Evolutionary conservation across 1,140 invertebrate species (phyloP).

Genomic region (Drosophila auraria): DNA sequence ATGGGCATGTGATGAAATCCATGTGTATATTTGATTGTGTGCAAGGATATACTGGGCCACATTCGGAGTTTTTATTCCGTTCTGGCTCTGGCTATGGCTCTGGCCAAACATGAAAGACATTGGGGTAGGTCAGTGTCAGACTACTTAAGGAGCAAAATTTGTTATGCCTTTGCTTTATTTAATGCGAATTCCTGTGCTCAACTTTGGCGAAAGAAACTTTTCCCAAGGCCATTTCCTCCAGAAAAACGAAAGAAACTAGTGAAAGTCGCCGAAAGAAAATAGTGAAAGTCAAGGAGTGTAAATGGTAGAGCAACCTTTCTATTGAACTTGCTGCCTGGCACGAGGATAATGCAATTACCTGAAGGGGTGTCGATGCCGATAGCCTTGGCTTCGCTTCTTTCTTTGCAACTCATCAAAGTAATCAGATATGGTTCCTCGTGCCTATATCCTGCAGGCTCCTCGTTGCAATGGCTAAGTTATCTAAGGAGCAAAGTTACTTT

Average conservation of each 20-base stretch:
- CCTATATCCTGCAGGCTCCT: too few species aligned
- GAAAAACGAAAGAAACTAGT: constrained; percentile 41
- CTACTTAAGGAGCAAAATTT: constrained; percentile 63
- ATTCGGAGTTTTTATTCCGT: constrained; percentile 78
- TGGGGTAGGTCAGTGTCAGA: constrained; percentile 77
- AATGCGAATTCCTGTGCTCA: constrained; percentile 61
- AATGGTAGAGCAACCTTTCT: constrained; percentile 3
- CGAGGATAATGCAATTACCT: constrained; percentile 31
- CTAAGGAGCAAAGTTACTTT: background rate
- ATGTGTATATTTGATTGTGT: constrained; percentile 39
- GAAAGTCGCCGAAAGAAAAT: constrained; percentile 44
- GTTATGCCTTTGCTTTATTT: constrained; percentile 58
- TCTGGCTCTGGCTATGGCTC: constrained; percentile 6
- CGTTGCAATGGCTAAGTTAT: background rate
- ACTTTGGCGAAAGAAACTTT: constrained; percentile 71
- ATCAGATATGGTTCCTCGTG: background rate
- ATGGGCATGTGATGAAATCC: constrained; percentile 43
- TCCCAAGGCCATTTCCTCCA: constrained; percentile 41
- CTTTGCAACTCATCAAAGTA: constrained; percentile 3
- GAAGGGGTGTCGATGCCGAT: background rate
- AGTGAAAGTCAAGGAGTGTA: constrained; percentile 42
- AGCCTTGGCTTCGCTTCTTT: background rate
- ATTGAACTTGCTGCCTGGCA: constrained; percentile 14
- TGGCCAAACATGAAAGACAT: constrained; percentile 74
- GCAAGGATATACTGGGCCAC: constrained; percentile 57